These are phyloP conservation scores for Cloeon dipterum DNA, from an alignment of 2,888 invertebrate genomes.

Conservation along the genomic window DNA sequence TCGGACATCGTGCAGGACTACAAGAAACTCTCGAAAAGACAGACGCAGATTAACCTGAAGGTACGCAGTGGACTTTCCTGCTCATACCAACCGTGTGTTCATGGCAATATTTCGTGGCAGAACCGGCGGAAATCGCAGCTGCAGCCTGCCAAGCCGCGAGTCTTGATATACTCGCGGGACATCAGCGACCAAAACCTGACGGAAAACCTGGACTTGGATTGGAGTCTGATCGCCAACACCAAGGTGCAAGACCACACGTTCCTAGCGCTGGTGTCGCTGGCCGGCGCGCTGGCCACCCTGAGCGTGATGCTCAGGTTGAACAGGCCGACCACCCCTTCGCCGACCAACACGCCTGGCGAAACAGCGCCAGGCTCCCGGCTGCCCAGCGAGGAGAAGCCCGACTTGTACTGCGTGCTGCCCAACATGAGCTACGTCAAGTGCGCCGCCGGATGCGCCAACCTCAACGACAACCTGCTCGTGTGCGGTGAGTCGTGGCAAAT, in stretches of 20 bases:
- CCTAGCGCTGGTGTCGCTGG: slow-evolving; percentile 36
- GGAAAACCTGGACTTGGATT: slow-evolving; percentile 28
- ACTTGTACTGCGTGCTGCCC: slow-evolving; percentile 29
- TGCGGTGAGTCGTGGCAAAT: slow-evolving; percentile 51
- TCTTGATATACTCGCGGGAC: slow-evolving; percentile 32
- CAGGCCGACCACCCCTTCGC: slow-evolving; percentile 14
- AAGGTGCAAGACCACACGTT: slow-evolving; percentile 34
- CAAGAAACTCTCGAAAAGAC: slow-evolving; percentile 25
- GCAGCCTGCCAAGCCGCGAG: slow-evolving; percentile 35
- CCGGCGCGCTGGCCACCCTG: slow-evolving; percentile 33
- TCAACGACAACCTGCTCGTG: slow-evolving; percentile 45
- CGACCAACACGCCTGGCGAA: slow-evolving; percentile 8
- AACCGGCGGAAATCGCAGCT: slow-evolving; percentile 23
- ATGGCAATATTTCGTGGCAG: slow-evolving; percentile 7
- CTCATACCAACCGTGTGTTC: too few species aligned
- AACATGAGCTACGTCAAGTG: slow-evolving; percentile 44
- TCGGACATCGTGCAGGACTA: slow-evolving; percentile 59
- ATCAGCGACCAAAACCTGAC: slow-evolving; percentile 20
- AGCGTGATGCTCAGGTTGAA: slow-evolving; percentile 32
- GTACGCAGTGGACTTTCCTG: slow-evolving; percentile 8
- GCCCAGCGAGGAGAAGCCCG: slow-evolving; percentile 25
- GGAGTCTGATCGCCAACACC: slow-evolving; percentile 32
- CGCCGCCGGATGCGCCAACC: slow-evolving; percentile 48
- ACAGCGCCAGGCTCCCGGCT: slow-evolving; percentile 7
- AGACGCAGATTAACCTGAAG: slow-evolving; percentile 11